A percentile compares a stretch with the other conserved stretches of the same genome.
phyloP scores from a whole-genome alignment of 2,797 vertebrate genomes.

The Sylvilagus floridanus region DNA sequence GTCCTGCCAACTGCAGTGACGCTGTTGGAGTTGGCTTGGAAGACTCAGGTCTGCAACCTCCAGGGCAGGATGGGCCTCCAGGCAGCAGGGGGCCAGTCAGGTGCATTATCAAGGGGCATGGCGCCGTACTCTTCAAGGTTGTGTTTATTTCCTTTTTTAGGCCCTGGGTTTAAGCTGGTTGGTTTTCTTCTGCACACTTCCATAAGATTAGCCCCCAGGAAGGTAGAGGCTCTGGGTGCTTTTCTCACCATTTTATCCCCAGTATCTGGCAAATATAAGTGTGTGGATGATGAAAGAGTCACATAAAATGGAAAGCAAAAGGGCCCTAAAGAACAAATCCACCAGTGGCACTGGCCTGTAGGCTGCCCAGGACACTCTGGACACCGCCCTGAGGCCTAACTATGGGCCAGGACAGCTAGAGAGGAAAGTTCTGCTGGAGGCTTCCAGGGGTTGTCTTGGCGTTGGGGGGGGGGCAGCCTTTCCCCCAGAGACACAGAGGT shows the following conservation, averaged over 20 bases:
- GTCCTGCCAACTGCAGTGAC: neutral
- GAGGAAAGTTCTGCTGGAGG: neutral
- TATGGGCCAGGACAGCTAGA: neutral
- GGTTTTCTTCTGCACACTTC: neutral
- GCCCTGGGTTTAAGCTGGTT: neutral
- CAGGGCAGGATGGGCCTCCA: neutral
- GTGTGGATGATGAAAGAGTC: neutral
- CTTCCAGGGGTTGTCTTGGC: neutral
- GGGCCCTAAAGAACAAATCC: neutral
- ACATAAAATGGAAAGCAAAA: neutral
- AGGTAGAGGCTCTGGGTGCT: neutral
- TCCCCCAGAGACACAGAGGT: neutral
- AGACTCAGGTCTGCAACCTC: neutral
- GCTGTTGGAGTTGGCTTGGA: rapidly evolving
- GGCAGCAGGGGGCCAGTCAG: neutral
- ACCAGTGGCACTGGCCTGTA: rapidly evolving
- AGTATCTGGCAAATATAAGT: neutral
- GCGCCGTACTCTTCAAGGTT: rapidly evolving
- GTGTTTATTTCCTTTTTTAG: neutral
- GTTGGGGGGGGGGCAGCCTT: too few species aligned
- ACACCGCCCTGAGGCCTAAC: neutral
- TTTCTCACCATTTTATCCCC: neutral
- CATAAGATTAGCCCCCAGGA: neutral
- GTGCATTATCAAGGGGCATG: rapidly evolving
- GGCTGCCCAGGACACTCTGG: neutral